phyloP scores from a whole-genome alignment of 2,888 invertebrate species.

The Lottia scabra region DNA sequence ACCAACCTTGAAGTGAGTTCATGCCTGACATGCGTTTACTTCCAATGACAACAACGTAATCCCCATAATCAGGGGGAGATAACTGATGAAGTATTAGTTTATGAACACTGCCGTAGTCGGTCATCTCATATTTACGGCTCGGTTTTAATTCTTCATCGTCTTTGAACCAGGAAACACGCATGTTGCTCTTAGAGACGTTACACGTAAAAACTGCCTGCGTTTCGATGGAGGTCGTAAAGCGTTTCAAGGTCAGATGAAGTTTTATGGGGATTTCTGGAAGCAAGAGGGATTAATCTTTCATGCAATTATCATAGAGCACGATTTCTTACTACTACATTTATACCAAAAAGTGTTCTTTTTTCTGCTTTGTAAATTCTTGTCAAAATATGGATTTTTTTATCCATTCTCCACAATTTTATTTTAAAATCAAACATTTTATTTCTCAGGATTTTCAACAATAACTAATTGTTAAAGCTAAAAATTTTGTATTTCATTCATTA shows the following conservation, averaged over 20 bases:
- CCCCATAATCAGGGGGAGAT: conserved; percentile 48
- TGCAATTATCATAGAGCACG: neutral
- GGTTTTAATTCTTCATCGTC: conserved; percentile 55
- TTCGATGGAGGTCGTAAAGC: conserved; percentile 40
- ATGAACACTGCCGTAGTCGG: conserved; percentile 67
- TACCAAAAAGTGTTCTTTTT: too few species aligned
- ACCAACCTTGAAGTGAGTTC: conserved; percentile 45
- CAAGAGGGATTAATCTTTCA: conserved; percentile 3
- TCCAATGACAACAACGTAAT: conserved; percentile 77
- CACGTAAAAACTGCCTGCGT: conserved; percentile 55
- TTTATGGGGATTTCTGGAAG: conserved; percentile 59
- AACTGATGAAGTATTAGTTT: conserved; percentile 52
- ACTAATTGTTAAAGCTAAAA: too few species aligned
- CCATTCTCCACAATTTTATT: too few species aligned
- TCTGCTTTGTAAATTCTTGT: too few species aligned
- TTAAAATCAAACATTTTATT: too few species aligned
- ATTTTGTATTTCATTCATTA: too few species aligned
- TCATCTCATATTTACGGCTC: conserved; percentile 53
- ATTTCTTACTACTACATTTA: too few species aligned
- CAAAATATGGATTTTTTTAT: too few species aligned
- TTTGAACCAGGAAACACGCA: conserved; percentile 62
- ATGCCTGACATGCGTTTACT: conserved; percentile 40
- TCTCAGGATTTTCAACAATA: too few species aligned
- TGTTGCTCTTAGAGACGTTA: conserved; percentile 54
- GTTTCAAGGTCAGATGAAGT: conserved; percentile 50